A percentile compares a stretch with the other conserved stretches of the same genome.
These are phyloP conservation scores for Alouatta palliata DNA, from an alignment of 2,113 vertebrate genomes.

Conservation along the genomic window DNA sequence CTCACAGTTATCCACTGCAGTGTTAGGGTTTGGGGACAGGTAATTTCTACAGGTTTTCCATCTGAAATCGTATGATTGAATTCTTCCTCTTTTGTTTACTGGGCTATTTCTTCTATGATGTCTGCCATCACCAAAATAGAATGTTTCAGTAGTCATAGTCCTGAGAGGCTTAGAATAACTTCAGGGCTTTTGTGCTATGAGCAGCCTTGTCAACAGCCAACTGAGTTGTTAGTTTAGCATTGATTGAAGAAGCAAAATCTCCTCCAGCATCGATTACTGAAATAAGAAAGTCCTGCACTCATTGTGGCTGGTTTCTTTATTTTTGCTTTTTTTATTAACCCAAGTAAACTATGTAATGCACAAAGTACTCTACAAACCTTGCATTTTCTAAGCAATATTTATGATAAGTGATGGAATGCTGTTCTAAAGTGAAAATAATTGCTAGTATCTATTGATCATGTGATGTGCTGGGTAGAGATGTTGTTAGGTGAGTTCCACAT, in stretches of 20 bases:
- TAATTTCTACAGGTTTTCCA: background rate
- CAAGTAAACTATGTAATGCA: background rate
- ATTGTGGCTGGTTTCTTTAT: background rate
- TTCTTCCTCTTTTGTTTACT: background rate
- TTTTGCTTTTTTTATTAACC: background rate
- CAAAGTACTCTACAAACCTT: background rate
- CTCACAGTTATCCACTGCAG: background rate
- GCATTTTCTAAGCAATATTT: background rate
- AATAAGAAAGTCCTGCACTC: background rate
- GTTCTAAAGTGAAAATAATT: background rate
- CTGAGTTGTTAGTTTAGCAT: background rate
- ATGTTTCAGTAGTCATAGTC: background rate
- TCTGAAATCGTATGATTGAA: background rate
- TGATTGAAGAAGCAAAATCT: background rate
- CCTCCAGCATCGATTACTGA: background rate
- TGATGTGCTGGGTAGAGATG: background rate
- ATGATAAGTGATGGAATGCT: background rate
- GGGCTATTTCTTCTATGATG: background rate
- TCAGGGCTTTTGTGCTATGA: background rate
- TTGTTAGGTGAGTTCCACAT: accelerated
- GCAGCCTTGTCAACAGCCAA: background rate
- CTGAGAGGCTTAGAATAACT: background rate
- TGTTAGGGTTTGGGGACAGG: background rate
- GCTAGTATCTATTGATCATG: background rate
- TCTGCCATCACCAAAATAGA: background rate